These are phyloP conservation scores for Sebastes oblongus DNA, from an alignment of 2,797 vertebrate genomes.

Conservation along the genomic window DNA sequence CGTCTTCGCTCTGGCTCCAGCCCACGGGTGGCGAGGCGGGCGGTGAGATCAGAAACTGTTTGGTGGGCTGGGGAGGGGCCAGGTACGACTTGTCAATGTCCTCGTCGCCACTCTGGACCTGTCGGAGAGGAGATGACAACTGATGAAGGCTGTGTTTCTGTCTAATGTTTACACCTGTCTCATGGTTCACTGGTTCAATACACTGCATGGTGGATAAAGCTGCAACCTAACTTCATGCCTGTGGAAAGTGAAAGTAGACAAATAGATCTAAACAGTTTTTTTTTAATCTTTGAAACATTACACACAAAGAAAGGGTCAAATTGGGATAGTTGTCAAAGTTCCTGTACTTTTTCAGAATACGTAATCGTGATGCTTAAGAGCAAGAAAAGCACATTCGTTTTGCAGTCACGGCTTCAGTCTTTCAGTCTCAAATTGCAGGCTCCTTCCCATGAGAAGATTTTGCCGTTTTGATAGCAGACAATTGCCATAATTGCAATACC, in stretches of 20 bases:
- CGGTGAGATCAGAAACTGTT: constrained; percentile 98
- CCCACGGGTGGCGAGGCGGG: constrained; percentile 94
- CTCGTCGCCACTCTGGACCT: constrained; percentile 90
- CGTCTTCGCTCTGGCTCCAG: constrained; percentile 96
- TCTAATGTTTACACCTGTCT: background rate
- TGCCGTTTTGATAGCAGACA: constrained; percentile 46
- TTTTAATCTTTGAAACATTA: background rate
- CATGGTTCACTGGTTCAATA: background rate
- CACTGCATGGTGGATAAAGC: background rate
- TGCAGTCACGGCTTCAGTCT: background rate
- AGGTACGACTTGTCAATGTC: constrained; percentile 92
- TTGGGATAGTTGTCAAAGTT: background rate
- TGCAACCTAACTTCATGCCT: background rate
- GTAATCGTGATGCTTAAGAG: background rate
- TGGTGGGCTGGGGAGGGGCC: constrained; percentile 92
- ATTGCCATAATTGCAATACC: constrained; percentile 55
- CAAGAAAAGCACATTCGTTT: background rate
- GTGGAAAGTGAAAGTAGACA: background rate
- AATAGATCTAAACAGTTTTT: background rate
- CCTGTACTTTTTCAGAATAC: background rate
- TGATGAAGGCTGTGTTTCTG: background rate
- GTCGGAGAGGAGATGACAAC: background rate
- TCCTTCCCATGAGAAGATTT: constrained; percentile 27
- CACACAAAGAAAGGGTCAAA: background rate
- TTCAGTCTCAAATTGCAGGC: constrained; percentile 1